These are phyloP conservation scores for Polia nebulosa DNA, from an alignment of 2,888 invertebrate species.

Conservation along the genomic window DNA sequence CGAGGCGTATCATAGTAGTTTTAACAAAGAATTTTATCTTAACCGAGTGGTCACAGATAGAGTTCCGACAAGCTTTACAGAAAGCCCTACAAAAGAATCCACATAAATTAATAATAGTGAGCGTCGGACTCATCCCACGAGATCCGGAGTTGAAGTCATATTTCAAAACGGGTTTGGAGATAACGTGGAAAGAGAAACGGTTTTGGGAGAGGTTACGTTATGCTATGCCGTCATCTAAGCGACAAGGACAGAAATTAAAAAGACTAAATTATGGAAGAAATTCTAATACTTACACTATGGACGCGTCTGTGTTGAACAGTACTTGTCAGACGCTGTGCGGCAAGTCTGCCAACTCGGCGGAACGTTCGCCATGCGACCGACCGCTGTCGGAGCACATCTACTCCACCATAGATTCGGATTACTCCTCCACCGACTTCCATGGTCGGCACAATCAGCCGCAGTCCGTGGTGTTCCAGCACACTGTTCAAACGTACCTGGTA, in stretches of 20 bases:
- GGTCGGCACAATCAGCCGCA: conserved; percentile 85
- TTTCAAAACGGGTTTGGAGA: conserved; percentile 96
- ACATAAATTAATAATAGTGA: conserved; percentile 96
- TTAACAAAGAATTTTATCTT: conserved; percentile 97
- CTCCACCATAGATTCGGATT: conserved; percentile 97
- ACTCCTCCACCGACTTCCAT: conserved; percentile 92
- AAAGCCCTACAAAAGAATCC: conserved; percentile 96
- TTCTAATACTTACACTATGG: conserved; percentile 96
- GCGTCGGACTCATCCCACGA: conserved; percentile 94
- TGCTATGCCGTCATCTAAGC: conserved; percentile 96
- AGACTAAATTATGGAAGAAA: conserved; percentile 94
- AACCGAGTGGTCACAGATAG: conserved; percentile 98
- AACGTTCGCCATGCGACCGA: conserved; percentile 92
- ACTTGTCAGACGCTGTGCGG: conserved; percentile 92
- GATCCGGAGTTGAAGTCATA: conserved; percentile 97
- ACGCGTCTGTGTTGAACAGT: conserved; percentile 92
- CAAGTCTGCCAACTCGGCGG: conserved; percentile 89
- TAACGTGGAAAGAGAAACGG: conserved; percentile 97
- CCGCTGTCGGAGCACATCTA: conserved; percentile 97
- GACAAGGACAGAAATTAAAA: conserved; percentile 90
- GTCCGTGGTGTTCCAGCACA: conserved; percentile 87
- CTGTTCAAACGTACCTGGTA: conserved; percentile 89
- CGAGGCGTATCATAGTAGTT: conserved; percentile 96
- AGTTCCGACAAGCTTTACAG: conserved; percentile 97
- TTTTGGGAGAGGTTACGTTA: conserved; percentile 98